Base-by-base conservation (phyloP, 1,140 invertebrate species). In the Anoplophora glabripennis region DNA sequence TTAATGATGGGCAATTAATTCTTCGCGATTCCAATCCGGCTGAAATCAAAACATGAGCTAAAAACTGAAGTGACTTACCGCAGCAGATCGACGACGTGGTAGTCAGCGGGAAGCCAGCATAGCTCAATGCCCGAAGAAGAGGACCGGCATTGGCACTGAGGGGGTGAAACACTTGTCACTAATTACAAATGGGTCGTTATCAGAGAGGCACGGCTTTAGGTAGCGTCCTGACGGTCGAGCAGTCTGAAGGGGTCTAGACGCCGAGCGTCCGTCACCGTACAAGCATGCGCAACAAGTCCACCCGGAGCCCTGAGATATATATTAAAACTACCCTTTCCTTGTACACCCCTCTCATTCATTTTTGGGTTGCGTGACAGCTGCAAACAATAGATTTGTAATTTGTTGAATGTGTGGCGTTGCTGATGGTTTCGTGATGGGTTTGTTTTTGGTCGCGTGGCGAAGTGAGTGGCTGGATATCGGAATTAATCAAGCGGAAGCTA, bases 181-280 rank as follows among this genome's bases (percentile, higher is more conserved):
- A 40, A 52, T 52, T 52, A 21, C 15, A 52, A 40, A 52, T 52
- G 49, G 49, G 49, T 52, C 14, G 49, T 52, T 52, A 18, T 52
- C 49, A 18, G 35, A 52, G 17, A 40, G 15, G 35, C 12, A 40
- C 49, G 35, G 28, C 49, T 35, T 11, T 40, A 17, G 17, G 17
- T 10, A 40, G 36, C 49, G 49, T 52, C 15, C 35, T 37, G 36
- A 52, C 49, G 49, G 49, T 15, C 40, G 35, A 52, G 40, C 34
- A 40, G 21, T 28, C 12, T 52, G 49, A 52, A 36, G 12, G 28
- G 15, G 49, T 52, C 49, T 52, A 52, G 49, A 37, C 49, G 49
- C 18, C 15, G 38, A 36, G 49, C 49, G 49, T 17, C 36, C 40
- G 36, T 40, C 49, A 8, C 8, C 49, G 7, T 9, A 15, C 7